Evolutionary conservation across 2,797 vertebrate genomes (phyloP).

Genomic region (Neopelma chrysocephalum): DNA sequence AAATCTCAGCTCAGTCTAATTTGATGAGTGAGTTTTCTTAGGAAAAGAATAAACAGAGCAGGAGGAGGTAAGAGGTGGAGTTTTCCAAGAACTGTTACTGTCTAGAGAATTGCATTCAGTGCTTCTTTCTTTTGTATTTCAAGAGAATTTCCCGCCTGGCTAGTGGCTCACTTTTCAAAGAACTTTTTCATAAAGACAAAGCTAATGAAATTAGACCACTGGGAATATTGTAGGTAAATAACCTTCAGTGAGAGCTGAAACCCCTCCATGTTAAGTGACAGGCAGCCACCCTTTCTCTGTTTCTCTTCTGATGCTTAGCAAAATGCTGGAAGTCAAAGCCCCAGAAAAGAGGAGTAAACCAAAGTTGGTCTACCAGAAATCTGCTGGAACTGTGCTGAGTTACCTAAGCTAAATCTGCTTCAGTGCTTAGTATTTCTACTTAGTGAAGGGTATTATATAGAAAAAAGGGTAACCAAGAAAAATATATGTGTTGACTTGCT

Average conservation of each 20-base stretch:
- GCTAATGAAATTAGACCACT: background rate
- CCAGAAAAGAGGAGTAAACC: background rate
- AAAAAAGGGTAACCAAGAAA: background rate
- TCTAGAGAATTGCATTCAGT: slow-evolving; percentile 18
- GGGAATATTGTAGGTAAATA: background rate
- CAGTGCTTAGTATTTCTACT: background rate
- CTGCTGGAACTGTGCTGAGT: background rate
- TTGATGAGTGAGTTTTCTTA: slow-evolving; percentile 14
- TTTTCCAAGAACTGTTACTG: slow-evolving; percentile 31
- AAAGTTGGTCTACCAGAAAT: background rate
- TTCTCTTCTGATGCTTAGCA: background rate
- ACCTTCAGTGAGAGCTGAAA: background rate
- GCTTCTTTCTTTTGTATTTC: slow-evolving; percentile 44
- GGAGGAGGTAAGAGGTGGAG: slow-evolving; percentile 27
- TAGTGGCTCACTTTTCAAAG: slow-evolving; percentile 37
- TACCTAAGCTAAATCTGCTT: background rate
- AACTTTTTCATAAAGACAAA: slow-evolving; percentile 15
- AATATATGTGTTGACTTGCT: background rate
- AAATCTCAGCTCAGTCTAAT: slow-evolving; percentile 17
- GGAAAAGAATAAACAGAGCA: slow-evolving; percentile 27
- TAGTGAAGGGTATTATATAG: rapidly evolving
- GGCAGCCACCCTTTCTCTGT: background rate
- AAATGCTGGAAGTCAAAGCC: background rate
- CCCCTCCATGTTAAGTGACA: background rate
- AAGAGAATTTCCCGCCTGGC: slow-evolving; percentile 11